These are phyloP conservation scores for Pituophis catenifer DNA, from an alignment of 2,113 vertebrate genomes.

Conservation along the genomic window DNA sequence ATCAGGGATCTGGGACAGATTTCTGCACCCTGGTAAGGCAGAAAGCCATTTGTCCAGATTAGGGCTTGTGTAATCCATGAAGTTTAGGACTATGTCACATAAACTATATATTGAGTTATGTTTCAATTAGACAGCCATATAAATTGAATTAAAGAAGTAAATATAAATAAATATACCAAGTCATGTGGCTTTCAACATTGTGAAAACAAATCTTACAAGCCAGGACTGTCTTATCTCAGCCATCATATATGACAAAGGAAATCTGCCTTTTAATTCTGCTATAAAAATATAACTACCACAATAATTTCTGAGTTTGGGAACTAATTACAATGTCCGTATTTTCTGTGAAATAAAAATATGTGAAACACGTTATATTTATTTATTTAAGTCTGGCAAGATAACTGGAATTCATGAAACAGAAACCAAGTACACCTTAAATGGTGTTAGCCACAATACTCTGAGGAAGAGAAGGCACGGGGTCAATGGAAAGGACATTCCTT, in stretches of 20 bases:
- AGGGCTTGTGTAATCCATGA: background rate
- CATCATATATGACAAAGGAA: rapidly evolving
- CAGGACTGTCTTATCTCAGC: background rate
- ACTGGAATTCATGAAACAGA: background rate
- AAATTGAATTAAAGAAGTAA: background rate
- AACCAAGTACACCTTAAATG: background rate
- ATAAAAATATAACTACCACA: background rate
- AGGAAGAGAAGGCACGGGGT: background rate
- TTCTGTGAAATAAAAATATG: background rate
- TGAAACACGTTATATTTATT: background rate
- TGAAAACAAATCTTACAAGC: background rate
- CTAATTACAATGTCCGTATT: background rate
- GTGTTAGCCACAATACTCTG: background rate
- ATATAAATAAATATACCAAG: background rate
- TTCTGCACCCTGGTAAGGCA: background rate
- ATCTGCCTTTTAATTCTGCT: background rate
- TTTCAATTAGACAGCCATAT: background rate
- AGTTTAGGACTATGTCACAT: background rate
- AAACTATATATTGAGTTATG: background rate
- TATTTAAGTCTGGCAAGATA: background rate
- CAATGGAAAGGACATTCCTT: background rate
- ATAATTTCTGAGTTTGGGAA: background rate
- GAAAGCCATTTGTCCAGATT: background rate
- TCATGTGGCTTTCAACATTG: background rate
- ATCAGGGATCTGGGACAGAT: background rate